Conservation (phyloP, 2,797 vertebrate species). For the Sebastes minor region DNA sequence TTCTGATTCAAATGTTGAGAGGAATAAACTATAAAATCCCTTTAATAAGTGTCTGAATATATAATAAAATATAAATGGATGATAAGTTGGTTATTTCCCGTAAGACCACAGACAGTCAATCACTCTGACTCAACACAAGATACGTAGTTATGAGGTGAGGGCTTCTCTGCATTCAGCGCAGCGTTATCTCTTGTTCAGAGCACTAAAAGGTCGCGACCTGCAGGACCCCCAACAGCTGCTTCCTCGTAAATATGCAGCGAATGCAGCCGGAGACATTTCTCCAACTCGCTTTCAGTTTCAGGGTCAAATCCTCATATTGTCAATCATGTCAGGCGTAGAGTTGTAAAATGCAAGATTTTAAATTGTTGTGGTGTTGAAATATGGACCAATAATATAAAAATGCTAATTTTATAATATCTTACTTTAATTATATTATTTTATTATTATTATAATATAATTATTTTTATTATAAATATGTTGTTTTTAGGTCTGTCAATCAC, state of each 20-base stretch:
- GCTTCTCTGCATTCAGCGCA: slow-evolving; percentile 1
- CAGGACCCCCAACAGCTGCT: slow-evolving; percentile 37
- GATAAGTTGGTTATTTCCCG: neutral
- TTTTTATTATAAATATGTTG: too few species aligned
- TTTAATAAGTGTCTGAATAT: neutral
- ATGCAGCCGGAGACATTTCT: neutral
- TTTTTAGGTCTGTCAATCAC: too few species aligned
- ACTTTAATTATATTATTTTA: neutral
- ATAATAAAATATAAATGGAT: neutral
- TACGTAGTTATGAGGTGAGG: slow-evolving; percentile 10
- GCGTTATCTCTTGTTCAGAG: slow-evolving; percentile 25
- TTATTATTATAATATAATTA: too few species aligned
- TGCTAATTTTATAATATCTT: neutral
- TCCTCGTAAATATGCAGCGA: neutral
- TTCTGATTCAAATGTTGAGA: neutral
- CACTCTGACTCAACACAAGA: neutral
- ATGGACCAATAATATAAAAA: neutral
- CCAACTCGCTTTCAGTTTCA: slow-evolving; percentile 24
- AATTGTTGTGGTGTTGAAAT: neutral
- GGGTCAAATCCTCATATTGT: neutral
- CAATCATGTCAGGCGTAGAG: slow-evolving; percentile 6
- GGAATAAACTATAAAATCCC: neutral
- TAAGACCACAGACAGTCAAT: neutral
- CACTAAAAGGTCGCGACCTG: slow-evolving; percentile 12
- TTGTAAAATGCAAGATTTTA: neutral